Conservation (phyloP, 2,797 vertebrate species). For the Adrianichthys oophorus region DNA sequence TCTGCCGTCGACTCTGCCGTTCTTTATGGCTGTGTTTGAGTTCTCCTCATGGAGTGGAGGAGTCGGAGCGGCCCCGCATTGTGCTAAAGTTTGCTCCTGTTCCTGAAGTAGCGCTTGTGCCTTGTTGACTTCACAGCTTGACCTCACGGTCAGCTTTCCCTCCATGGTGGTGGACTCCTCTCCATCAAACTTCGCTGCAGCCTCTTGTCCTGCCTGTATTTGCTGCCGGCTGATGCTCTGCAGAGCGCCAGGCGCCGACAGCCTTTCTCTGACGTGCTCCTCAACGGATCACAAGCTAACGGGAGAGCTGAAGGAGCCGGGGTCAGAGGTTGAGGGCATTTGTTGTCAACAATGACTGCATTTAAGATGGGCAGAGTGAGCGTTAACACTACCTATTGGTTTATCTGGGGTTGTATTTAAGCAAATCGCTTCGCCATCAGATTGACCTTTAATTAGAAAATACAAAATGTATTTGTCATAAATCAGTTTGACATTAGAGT, state of each 20-base stretch:
- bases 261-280: conserved; percentile 65
- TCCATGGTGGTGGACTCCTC: conserved; percentile 19
- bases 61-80: conserved; percentile 60
- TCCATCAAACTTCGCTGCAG: conserved; percentile 14
- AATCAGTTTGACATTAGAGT: too few species aligned
- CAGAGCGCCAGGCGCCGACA: conserved; percentile 27
- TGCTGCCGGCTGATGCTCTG: conserved; percentile 38
- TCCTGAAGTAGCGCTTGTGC: conserved; percentile 60
- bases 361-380: conserved; percentile 40
- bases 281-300: conserved; percentile 56
- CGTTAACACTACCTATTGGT: conserved; percentile 10
- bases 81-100: conserved; percentile 72
- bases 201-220: conserved; percentile 15
- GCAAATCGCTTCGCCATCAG: too few species aligned
- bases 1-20: conserved; percentile 44
- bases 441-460: too few species aligned
- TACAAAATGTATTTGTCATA: too few species aligned
- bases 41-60: conserved; percentile 68
- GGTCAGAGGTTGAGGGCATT: conserved; percentile 48
- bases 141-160: conserved; percentile 43
- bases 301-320: conserved; percentile 4
- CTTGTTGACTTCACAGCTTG: conserved; percentile 69
- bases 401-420: too few species aligned
- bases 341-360: conserved; percentile 52
- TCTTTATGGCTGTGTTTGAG: conserved; percentile 72